Evolutionary conservation across 1,140 invertebrate genomes (phyloP).

Genomic region (Eurosta solidaginis): DNA sequence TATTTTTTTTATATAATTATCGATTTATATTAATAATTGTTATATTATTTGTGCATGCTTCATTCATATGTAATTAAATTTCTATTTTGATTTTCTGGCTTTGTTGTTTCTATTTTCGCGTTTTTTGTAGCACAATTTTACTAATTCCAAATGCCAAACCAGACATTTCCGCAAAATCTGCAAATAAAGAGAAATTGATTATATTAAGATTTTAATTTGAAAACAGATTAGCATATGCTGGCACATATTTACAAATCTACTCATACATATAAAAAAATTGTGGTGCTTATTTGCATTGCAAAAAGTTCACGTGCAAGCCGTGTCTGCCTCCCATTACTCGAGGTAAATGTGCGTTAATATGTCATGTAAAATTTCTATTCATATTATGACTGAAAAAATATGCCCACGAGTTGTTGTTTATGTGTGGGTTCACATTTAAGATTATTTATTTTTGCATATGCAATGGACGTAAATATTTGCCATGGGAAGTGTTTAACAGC

Average conservation of each 20-base stretch:
- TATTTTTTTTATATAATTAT: neutral
- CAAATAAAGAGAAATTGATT: conserved; percentile 21
- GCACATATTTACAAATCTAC: neutral
- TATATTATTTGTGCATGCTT: neutral
- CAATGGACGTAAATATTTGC: neutral
- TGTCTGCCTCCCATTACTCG: neutral
- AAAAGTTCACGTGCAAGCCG: neutral
- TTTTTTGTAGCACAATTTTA: neutral
- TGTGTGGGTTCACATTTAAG: neutral
- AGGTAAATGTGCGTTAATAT: neutral
- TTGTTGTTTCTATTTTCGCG: neutral
- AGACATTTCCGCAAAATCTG: neutral
- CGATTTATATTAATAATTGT: conserved; percentile 11
- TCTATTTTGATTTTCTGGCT: neutral
- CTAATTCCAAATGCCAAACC: neutral
- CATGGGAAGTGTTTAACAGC: neutral
- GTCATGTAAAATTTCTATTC: neutral
- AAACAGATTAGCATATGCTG: neutral
- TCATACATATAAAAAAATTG: neutral
- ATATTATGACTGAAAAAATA: no score
- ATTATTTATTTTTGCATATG: neutral
- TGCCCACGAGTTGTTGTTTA: neutral
- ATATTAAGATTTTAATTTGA: conserved; percentile 10
- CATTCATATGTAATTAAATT: no score
- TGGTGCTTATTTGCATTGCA: neutral